These are phyloP conservation scores for Serinus canaria DNA, from an alignment of 2,113 vertebrate species.

Conservation along the genomic window DNA sequence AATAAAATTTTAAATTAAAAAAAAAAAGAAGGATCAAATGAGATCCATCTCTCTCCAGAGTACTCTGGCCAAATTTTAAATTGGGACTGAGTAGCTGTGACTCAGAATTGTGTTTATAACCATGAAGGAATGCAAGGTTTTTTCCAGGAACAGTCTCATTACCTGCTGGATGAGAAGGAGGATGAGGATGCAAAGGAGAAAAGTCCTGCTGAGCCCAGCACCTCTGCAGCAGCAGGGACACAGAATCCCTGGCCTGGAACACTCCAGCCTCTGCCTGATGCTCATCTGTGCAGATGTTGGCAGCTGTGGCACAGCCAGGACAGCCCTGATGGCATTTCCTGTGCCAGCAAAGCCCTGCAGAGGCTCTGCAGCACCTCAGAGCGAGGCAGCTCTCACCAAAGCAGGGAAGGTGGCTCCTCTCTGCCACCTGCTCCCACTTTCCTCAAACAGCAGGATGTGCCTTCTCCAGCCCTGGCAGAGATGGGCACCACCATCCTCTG, in stretches of 20 bases:
- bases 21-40: neutral
- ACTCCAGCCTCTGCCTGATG: neutral
- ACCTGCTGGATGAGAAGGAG: neutral
- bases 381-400: neutral
- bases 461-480: neutral
- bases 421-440: neutral
- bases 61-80: conserved; percentile 38
- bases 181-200: neutral
- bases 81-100: conserved; percentile 14
- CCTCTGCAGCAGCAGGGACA: neutral
- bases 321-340: neutral
- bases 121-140: neutral
- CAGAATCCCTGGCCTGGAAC: neutral
- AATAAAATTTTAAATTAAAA: neutral
- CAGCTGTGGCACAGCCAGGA: neutral
- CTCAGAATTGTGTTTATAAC: conserved; percentile 20
- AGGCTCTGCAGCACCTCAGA: neutral
- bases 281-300: neutral
- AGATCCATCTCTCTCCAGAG: neutral
- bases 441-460: fast-evolving
- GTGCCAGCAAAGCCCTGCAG: neutral
- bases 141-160: conserved; percentile 10
- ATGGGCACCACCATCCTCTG: neutral
- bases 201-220: neutral
- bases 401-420: neutral